Conservation (phyloP, 2,888 invertebrate genomes). For the Prenolepis imparis region DNA sequence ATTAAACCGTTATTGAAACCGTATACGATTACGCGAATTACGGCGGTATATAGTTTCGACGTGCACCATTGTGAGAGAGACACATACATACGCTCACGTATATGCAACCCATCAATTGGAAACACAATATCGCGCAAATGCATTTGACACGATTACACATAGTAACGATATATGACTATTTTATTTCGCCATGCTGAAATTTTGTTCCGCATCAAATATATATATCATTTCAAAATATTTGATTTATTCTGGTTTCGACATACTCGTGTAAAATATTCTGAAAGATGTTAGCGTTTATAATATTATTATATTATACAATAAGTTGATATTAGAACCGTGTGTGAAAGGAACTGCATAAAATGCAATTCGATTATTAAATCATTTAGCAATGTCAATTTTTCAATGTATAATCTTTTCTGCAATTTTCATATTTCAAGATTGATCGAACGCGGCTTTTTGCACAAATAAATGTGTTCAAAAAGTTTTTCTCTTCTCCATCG, state of each 20-base stretch:
- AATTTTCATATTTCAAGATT: slow-evolving; percentile 2
- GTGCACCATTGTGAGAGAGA: slow-evolving; percentile 7
- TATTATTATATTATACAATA: too few relatives aligned
- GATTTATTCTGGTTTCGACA: neutral
- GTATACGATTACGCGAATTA: slow-evolving; percentile 54
- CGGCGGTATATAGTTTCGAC: slow-evolving; percentile 18
- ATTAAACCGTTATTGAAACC: slow-evolving; percentile 58
- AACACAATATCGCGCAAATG: slow-evolving; percentile 44
- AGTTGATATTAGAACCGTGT: neutral
- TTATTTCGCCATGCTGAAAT: slow-evolving; percentile 27
- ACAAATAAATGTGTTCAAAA: slow-evolving; percentile 15
- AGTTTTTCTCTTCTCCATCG: slow-evolving; percentile 4
- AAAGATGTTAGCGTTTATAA: neutral
- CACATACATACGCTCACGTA: neutral
- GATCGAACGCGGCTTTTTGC: neutral
- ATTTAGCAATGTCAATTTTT: neutral
- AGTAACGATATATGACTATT: slow-evolving; percentile 37
- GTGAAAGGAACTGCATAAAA: neutral
- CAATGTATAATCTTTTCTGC: neutral
- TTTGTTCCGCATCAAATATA: neutral
- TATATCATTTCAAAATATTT: neutral
- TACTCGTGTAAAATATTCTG: neutral
- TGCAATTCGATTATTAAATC: neutral
- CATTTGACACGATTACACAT: slow-evolving; percentile 42
- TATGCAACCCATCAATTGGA: slow-evolving; percentile 14